phyloP scores from a whole-genome alignment of 64 coral and sea anemone genomes.

The Anthopleura sola region DNA sequence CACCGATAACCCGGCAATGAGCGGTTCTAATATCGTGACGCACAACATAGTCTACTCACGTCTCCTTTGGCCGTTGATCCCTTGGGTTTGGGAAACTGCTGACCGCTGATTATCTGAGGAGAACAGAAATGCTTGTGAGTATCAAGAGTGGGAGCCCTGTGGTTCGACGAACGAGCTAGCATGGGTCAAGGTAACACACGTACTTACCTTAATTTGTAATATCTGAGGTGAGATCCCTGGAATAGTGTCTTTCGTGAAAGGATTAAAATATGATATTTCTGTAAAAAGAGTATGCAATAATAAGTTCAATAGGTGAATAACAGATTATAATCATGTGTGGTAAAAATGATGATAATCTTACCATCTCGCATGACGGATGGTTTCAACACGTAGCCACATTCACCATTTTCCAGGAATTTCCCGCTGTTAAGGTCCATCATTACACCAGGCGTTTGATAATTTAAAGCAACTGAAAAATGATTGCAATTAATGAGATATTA shows the following conservation, averaged over 20 bases:
- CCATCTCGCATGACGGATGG: conserved; percentile 98
- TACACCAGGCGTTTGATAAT: conserved; percentile 89
- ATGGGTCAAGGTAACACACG: not conserved
- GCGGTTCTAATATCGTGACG: too few species aligned
- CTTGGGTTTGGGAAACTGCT: conserved; percentile 99
- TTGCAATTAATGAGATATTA: not conserved
- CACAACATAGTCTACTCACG: conserved; percentile 40
- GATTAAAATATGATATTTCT: conserved; percentile 98
- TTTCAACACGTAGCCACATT: conserved; percentile 93
- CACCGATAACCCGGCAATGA: not conserved
- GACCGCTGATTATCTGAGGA: conserved; percentile 86
- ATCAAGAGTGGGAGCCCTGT: not conserved
- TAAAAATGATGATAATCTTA: conserved; percentile 22
- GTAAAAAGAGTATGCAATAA: not conserved
- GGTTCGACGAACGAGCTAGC: not conserved
- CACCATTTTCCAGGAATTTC: conserved; percentile 93
- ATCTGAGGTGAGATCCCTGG: conserved; percentile 93
- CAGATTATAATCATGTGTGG: not conserved
- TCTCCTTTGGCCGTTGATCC: conserved; percentile 94
- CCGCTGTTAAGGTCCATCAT: conserved; percentile 89
- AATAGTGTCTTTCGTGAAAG: conserved; percentile 80
- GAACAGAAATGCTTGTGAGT: not conserved
- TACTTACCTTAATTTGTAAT: conserved; percentile 82
- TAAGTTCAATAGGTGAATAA: not conserved
- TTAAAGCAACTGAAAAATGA: conserved; percentile 72